Evolutionary conservation across 2,797 vertebrate genomes (phyloP).

Genomic region (Rhinophrynus dorsalis): DNA sequence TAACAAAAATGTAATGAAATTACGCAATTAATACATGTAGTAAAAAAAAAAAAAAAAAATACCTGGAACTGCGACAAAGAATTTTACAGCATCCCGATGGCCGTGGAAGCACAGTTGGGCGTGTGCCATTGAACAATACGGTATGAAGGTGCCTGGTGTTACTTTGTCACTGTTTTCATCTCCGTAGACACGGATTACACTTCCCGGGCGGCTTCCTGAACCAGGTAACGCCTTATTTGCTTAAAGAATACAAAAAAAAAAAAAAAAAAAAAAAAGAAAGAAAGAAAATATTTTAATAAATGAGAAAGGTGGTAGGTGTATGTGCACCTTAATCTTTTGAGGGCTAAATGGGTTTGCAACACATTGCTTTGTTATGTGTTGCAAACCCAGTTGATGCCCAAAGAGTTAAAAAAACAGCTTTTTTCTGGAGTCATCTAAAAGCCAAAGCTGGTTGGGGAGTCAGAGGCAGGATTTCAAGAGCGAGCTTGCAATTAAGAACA

Average conservation of each 20-base stretch:
- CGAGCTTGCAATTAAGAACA: conserved; percentile 66
- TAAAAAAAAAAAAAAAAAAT: conserved; percentile 32
- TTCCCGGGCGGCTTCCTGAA: conserved; percentile 76
- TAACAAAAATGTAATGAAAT: no score
- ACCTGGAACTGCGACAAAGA: conserved; percentile 96
- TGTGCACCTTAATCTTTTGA: no score
- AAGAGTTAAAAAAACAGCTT: no score
- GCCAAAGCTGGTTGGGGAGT: conserved; percentile 72
- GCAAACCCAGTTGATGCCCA: neutral
- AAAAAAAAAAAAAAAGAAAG: conserved; percentile 53
- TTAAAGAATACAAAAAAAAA: no score
- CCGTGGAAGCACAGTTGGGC: conserved; percentile 98
- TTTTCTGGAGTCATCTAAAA: conserved; percentile 65
- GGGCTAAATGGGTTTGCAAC: neutral
- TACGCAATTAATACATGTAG: no score
- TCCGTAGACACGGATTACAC: conserved; percentile 87
- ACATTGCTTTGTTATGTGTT: neutral
- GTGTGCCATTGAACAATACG: conserved; percentile 94
- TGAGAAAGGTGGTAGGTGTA: neutral
- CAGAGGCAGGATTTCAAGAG: conserved; percentile 72
- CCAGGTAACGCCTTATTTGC: conserved; percentile 79
- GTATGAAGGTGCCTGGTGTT: conserved; percentile 89
- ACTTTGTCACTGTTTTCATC: conserved; percentile 94
- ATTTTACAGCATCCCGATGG: conserved; percentile 95
- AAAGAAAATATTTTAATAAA: conserved; percentile 51